Evolutionary conservation across 2,113 vertebrate species (phyloP).

Genomic region (Elanus axillaris): DNA sequence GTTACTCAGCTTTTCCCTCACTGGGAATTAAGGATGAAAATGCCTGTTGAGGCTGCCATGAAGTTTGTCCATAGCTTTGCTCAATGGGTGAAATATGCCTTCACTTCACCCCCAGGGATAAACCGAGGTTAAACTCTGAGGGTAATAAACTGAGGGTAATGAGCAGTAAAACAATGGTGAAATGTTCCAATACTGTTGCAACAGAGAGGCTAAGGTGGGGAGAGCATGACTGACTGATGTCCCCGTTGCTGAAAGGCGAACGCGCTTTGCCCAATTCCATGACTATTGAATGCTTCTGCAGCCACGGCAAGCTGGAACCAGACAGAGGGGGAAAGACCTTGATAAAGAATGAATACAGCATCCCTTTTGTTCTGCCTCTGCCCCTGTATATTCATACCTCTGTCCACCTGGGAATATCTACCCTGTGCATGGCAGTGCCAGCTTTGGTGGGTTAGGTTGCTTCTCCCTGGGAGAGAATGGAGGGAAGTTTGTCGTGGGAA

Average conservation of each 20-base stretch:
- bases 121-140: not conserved
- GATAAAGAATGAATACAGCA: not conserved
- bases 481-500: not conserved
- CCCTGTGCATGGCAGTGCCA: not conserved
- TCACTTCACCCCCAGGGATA: not conserved
- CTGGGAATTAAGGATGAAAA: not conserved
- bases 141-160: not conserved
- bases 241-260: not conserved
- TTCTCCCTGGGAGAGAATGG: not conserved
- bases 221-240: not conserved
- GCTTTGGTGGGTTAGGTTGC: not conserved
- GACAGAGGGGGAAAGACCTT: not conserved
- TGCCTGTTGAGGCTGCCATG: not conserved
- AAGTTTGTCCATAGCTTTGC: not conserved
- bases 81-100: not conserved
- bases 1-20: not conserved
- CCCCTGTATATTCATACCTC: not conserved
- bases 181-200: not conserved
- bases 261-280: not conserved
- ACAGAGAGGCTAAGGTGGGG: not conserved
- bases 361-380: not conserved
- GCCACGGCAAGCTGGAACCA: not conserved
- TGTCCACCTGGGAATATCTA: not conserved
- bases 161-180: conserved; percentile 1
- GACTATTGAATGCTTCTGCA: not conserved